Evolutionary conservation across 2,797 vertebrate genomes (phyloP), one percentile per base, ranked within the genome.

Genomic region (Melanotaenia maccullochi): DNA sequence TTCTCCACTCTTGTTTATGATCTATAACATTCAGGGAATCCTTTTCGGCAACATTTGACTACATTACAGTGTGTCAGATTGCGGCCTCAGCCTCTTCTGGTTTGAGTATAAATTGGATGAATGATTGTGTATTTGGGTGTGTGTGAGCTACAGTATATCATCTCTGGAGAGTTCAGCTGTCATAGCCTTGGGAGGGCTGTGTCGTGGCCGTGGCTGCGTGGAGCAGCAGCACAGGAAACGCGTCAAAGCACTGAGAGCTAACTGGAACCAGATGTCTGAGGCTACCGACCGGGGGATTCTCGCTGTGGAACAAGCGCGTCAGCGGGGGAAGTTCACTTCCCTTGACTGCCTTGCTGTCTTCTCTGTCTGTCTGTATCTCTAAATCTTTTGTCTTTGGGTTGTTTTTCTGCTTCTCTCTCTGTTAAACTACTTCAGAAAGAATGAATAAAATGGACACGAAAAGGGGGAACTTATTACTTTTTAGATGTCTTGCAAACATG

Each of bases 241-340:
- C 94, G 94, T 95, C 94, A 95, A 87, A 85, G 88, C 77, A 75
- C 87, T 82, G 76, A 87, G 75, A 89, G 85, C 83, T 94, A 95
- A 96, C 91, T 94, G 91, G 90, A 94, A 95, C 88, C 94, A 95
- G 94, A 95, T 95, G 95, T 94, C 81, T 92, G 90, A 91, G 91
- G 91, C 93, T 90, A 89, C 86, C 86, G 71, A 86, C 87, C 87
- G 92, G 91, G 93, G 93, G 92, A 93, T 93, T 94, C 93, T 95
- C 92, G 82, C 89, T 82, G 87, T 93, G 93, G 94, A 95, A 94
- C 92, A 94, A 94, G 88, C 85, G 85, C 82, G 86, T 94, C 93
- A 93, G 84, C 76, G 52, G 87, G 87, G 87, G 89, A 90, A 89
- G 85, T 87, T 84, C n/a, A 38, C 84, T 84, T 89, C 85, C 84